These are phyloP conservation scores for Zhuqinia jingwanae DNA, from an alignment of 2,888 invertebrate species.

Conservation along the genomic window DNA sequence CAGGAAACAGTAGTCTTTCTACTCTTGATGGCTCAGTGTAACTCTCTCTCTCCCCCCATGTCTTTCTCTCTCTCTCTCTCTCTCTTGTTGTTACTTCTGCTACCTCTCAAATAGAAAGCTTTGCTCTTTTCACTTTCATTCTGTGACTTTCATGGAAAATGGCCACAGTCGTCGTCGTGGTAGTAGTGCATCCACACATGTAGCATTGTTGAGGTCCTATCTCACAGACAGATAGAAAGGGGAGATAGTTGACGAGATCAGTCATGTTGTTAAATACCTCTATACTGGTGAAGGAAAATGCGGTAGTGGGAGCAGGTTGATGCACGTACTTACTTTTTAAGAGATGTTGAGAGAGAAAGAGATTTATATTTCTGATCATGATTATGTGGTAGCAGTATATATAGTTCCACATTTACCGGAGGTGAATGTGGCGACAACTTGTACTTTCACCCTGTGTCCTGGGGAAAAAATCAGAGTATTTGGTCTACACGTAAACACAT, in stretches of 20 bases:
- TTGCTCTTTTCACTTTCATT: slow-evolving; percentile 16
- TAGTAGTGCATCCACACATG: neutral
- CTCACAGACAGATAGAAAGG: neutral
- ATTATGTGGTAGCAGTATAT: too few relatives aligned
- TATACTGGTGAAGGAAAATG: neutral
- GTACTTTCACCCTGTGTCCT: too few relatives aligned
- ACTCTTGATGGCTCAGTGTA: slow-evolving; percentile 74
- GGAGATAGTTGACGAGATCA: slow-evolving; percentile 15
- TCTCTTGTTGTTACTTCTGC: neutral
- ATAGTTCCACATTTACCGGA: too few relatives aligned
- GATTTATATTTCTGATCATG: too few relatives aligned
- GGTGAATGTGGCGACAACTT: too few relatives aligned
- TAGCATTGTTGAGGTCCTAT: neutral
- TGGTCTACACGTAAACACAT: too few relatives aligned
- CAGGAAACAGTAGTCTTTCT: slow-evolving; percentile 79
- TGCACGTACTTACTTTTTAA: too few relatives aligned
- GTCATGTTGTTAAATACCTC: slow-evolving; percentile 2
- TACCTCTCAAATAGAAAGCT: neutral
- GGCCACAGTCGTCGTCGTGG: neutral
- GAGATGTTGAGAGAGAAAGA: too few relatives aligned
- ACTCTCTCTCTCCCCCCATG: slow-evolving; percentile 57
- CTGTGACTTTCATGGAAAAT: slow-evolving; percentile 6
- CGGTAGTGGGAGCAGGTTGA: neutral
- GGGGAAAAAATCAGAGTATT: too few relatives aligned
- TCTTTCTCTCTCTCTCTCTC: neutral